These are phyloP conservation scores for Oreochromis tanganicae DNA, from an alignment of 2,113 vertebrate species.

Conservation along the genomic window DNA sequence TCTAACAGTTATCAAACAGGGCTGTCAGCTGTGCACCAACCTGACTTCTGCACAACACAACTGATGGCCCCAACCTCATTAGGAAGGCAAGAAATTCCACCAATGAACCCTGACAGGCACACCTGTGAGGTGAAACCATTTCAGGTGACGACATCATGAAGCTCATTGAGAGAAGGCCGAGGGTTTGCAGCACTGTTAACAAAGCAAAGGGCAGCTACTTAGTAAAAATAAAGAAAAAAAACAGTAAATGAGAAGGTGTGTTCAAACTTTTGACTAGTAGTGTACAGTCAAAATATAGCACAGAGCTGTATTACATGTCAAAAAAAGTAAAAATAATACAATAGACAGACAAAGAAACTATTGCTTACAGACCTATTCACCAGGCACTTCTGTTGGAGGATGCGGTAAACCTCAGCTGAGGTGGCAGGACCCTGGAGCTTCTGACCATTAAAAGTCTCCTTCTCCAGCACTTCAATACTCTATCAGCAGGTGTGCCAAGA, in stretches of 20 bases:
- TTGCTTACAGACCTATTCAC: constrained; percentile 77
- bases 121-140: neutral
- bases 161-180: neutral
- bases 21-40: neutral
- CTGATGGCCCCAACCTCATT: neutral
- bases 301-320: neutral
- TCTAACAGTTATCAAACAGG: neutral
- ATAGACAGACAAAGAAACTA: neutral
- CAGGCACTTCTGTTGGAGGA: constrained; percentile 78
- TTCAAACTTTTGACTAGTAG: neutral
- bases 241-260: neutral
- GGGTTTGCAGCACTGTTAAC: neutral
- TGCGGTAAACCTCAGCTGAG: constrained; percentile 79
- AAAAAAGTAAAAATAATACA: neutral
- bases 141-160: neutral
- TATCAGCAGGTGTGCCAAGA: constrained; percentile 31
- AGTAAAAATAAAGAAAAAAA: neutral
- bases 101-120: neutral
- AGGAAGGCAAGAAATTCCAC: neutral
- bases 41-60: neutral
- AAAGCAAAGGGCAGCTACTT: neutral
- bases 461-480: constrained; percentile 87
- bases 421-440: constrained; percentile 90
- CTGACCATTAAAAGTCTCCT: constrained; percentile 89
- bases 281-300: neutral